A percentile compares a stretch with the other conserved stretches of the same genome.
Conservation (phyloP, 2,888 invertebrate genomes). For the Drosophila anomelani region DNA sequence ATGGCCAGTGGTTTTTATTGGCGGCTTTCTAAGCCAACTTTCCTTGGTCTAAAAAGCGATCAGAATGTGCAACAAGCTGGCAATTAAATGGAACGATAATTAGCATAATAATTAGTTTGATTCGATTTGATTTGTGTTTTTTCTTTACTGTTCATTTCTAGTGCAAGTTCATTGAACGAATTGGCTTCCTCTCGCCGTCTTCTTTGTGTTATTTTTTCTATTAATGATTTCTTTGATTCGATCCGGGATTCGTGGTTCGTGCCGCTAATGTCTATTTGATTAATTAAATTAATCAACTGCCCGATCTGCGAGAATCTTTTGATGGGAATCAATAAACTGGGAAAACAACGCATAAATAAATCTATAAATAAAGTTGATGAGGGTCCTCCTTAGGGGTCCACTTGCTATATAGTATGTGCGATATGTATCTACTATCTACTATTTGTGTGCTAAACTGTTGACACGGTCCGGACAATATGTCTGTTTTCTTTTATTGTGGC, state of each 20-base stretch:
- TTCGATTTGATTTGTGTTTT: conserved; percentile 11
- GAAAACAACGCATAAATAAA: conserved; percentile 36
- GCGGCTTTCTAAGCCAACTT: conserved; percentile 46
- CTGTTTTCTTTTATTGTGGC: conserved; percentile 12
- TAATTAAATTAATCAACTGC: conserved; percentile 75
- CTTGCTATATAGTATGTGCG: conserved; percentile 8
- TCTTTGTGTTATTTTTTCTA: conserved; percentile 7
- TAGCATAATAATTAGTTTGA: conserved; percentile 33
- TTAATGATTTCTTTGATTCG: conserved; percentile 47
- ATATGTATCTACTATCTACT: background rate
- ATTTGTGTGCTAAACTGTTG: conserved; percentile 58
- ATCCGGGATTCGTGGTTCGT: conserved; percentile 50
- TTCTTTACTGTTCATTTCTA: conserved; percentile 14
- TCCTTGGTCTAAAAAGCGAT: conserved; percentile 31
- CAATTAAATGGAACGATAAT: conserved; percentile 26
- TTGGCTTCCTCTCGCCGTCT: conserved; percentile 32
- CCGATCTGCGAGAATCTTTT: conserved; percentile 22
- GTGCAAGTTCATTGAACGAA: conserved; percentile 69
- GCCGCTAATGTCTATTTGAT: conserved; percentile 73
- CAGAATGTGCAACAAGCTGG: conserved; percentile 46
- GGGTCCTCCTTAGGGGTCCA: conserved; percentile 40
- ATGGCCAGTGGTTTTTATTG: conserved; percentile 51
- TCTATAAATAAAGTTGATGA: conserved; percentile 46
- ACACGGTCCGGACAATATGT: conserved; percentile 37
- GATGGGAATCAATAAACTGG: conserved; percentile 47